Conservation (phyloP, 2,797 vertebrate genomes). For the Amblyraja radiata region DNA sequence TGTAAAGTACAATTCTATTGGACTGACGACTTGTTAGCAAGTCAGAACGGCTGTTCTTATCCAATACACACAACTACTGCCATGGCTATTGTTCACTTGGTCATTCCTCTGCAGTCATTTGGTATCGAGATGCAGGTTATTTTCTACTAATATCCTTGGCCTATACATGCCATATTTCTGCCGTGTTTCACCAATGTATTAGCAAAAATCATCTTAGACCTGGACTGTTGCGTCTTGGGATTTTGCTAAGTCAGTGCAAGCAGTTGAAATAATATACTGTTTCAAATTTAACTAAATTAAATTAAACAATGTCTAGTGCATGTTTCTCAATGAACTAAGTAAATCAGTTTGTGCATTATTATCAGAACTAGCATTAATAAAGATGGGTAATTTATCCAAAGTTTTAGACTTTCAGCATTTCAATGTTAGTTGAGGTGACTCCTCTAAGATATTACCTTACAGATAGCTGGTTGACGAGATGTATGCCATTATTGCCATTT, state of each 20-base stretch:
- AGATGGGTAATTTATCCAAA: background rate
- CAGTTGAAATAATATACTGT: background rate
- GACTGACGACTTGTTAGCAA: too few species aligned
- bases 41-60: too few species aligned
- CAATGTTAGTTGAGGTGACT: background rate
- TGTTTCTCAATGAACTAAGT: background rate
- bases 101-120: too few species aligned
- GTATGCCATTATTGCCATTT: background rate
- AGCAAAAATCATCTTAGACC: background rate
- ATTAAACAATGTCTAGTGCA: background rate
- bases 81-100: too few species aligned
- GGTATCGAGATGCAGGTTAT: background rate
- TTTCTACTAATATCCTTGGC: background rate
- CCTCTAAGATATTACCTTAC: background rate
- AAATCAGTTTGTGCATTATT: background rate
- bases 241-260: background rate
- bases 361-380: background rate
- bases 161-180: background rate
- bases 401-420: background rate
- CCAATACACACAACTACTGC: too few species aligned
- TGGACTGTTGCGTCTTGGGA: background rate
- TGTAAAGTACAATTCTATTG: too few species aligned
- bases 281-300: background rate
- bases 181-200: background rate
- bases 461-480: background rate